Conservation (phyloP, 2,797 vertebrate species). For the Syndactyla subalaris region DNA sequence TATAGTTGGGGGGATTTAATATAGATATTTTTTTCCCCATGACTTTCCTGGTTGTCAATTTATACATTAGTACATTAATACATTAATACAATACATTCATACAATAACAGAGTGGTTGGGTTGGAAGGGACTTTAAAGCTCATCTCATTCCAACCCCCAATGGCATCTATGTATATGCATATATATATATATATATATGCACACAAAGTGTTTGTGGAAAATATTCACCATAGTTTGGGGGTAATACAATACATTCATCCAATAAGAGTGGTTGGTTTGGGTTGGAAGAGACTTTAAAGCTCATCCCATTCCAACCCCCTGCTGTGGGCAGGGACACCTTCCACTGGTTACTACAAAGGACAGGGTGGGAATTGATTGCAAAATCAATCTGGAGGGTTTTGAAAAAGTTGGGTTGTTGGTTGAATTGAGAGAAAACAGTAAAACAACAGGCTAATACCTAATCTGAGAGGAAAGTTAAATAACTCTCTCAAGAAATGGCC, state of each 20-base stretch:
- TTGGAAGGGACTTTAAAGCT: not conserved
- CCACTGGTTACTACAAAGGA: not conserved
- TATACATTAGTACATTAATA: too few relatives aligned
- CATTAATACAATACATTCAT: too few relatives aligned
- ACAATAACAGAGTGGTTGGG: not conserved
- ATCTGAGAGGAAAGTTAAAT: not conserved
- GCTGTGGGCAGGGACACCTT: not conserved
- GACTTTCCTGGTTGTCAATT: not conserved
- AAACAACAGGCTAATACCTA: not conserved
- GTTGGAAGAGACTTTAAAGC: not conserved
- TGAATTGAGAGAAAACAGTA: not conserved
- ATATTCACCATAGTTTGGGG: too few relatives aligned
- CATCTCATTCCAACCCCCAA: too few relatives aligned
- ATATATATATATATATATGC: too few relatives aligned
- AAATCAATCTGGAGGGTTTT: not conserved
- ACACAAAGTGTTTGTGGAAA: not conserved
- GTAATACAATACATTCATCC: too few relatives aligned
- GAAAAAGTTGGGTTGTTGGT: not conserved
- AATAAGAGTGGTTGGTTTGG: not conserved
- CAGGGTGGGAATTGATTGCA: not conserved
- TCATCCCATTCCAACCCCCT: not conserved
- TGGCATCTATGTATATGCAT: too few relatives aligned
- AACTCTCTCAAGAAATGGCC: not conserved
- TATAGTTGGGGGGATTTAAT: too few relatives aligned
- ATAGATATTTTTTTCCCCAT: fast-evolving